A percentile compares a stretch with the other conserved stretches of the same genome.
Evolutionary conservation across 2,797 vertebrate species (phyloP).

Genomic region (Muscicapa comitata): DNA sequence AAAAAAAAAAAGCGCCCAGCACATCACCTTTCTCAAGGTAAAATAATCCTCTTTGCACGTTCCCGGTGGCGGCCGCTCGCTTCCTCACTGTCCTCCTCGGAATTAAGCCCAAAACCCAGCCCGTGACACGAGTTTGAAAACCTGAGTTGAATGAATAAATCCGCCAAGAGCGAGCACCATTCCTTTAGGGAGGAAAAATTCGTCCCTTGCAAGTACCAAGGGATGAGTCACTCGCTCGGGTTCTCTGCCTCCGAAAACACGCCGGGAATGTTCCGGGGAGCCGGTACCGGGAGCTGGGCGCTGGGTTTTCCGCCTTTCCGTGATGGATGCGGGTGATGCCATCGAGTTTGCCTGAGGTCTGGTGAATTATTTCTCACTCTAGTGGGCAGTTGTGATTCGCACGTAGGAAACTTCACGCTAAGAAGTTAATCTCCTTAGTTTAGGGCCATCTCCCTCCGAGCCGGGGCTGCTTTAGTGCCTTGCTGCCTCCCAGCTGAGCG

Average conservation of each 20-base stretch:
- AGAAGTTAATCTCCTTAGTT: constrained; percentile 56
- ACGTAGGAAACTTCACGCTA: constrained; percentile 63
- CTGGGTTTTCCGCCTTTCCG: neutral
- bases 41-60: constrained; percentile 51
- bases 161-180: constrained; percentile 20
- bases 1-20: neutral
- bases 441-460: neutral
- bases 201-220: constrained; percentile 61
- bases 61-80: neutral
- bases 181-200: constrained; percentile 55
- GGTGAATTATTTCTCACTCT: constrained; percentile 47
- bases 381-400: constrained; percentile 65
- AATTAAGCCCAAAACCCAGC: constrained; percentile 30
- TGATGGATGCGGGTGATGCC: constrained; percentile 24
- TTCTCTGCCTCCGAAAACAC: constrained; percentile 45
- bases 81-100: constrained; percentile 20
- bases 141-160: constrained; percentile 66
- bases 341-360: neutral
- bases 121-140: constrained; percentile 56
- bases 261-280: constrained; percentile 40
- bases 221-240: constrained; percentile 72
- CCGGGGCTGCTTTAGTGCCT: neutral
- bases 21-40: constrained; percentile 62
- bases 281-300: constrained; percentile 1
- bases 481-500: neutral